Conservation (phyloP, 2,797 vertebrate species). For the Periparus ater region DNA sequence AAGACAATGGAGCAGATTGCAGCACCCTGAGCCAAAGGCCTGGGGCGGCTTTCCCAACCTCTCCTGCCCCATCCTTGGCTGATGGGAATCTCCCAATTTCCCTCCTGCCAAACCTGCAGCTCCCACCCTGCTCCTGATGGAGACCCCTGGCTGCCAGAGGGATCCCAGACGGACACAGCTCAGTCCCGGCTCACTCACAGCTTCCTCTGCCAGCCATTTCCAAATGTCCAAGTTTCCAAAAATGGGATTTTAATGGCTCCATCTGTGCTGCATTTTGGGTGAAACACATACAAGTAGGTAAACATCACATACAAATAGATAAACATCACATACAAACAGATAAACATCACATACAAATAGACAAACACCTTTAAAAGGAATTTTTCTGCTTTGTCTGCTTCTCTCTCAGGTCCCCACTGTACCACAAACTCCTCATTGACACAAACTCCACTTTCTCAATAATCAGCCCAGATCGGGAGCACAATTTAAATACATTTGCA, state of each 20-base stretch:
- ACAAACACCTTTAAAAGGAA: neutral
- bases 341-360: neutral
- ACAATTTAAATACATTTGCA: neutral
- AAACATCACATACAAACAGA: fast-evolving
- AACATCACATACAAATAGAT: neutral
- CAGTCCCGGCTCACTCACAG: neutral
- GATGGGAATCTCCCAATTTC: neutral
- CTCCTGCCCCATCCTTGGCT: neutral
- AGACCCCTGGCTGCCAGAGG: neutral
- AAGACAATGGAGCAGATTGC: constrained; percentile 12
- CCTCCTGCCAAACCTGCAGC: neutral
- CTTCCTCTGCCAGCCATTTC: neutral
- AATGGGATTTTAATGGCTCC: neutral
- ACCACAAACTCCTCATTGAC: neutral
- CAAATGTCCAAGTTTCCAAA: neutral
- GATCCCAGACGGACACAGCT: neutral
- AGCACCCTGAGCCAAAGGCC: neutral
- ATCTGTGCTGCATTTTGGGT: neutral
- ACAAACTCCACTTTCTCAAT: neutral
- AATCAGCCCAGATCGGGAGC: neutral
- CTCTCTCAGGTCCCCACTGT: neutral
- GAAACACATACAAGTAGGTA: neutral
- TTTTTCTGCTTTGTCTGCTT: neutral
- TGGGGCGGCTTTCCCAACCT: neutral
- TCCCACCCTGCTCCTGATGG: neutral